phyloP scores from a whole-genome alignment of 2,888 invertebrate genomes.

The Lasius fuliginosus region DNA sequence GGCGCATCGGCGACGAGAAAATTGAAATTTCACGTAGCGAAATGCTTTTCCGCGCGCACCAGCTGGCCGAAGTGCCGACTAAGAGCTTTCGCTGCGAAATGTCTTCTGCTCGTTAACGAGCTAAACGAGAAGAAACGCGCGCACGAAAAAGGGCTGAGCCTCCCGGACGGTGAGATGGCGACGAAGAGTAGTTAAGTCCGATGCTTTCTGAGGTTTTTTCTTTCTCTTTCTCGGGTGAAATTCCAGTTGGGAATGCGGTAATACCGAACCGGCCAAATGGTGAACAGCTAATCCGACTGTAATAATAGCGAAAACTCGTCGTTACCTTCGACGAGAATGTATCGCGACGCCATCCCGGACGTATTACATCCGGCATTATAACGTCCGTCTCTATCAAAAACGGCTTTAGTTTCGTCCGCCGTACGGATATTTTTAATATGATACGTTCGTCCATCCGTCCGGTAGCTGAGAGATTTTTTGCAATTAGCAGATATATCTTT shows the following conservation, averaged over 20 bases:
- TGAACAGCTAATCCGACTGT: constrained; percentile 70
- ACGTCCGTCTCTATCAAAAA: constrained; percentile 19
- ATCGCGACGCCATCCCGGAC: background rate
- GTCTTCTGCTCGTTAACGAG: constrained; percentile 76
- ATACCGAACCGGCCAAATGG: constrained; percentile 63
- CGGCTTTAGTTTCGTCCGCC: constrained; percentile 15
- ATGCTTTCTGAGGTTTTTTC: constrained; percentile 64
- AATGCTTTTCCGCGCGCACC: constrained; percentile 42
- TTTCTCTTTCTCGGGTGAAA: constrained; percentile 41
- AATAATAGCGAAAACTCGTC: constrained; percentile 70
- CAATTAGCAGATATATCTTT: constrained; percentile 40
- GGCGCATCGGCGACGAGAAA: constrained; percentile 66
- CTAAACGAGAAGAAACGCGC: constrained; percentile 78
- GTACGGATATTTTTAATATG: constrained; percentile 18
- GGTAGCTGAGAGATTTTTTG: constrained; percentile 1
- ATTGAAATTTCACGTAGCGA: constrained; percentile 71
- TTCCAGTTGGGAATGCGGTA: constrained; percentile 51
- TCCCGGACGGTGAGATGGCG: background rate
- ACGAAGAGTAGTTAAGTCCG: constrained; percentile 57
- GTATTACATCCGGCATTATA: constrained; percentile 10
- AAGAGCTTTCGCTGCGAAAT: constrained; percentile 65
- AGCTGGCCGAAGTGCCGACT: constrained; percentile 37
- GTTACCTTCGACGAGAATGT: constrained; percentile 1
- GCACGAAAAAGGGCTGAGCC: constrained; percentile 2
- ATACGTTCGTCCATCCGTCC: background rate